Evolutionary conservation across 1,140 invertebrate species (phyloP).

Genomic region (Pygmarrhopalites habei): DNA sequence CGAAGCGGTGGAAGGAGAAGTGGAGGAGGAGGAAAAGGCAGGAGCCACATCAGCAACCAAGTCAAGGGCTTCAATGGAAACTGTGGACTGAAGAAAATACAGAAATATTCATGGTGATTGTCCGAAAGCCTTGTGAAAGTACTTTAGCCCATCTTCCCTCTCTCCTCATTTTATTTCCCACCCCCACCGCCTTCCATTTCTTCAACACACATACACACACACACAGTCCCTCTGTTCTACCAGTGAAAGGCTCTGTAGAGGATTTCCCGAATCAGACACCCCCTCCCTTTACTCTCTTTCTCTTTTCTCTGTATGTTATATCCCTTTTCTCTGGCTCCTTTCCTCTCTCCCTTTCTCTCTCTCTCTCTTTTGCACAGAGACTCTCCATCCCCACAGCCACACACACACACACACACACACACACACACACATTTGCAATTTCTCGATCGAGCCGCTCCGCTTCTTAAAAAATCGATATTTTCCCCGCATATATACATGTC

Average conservation of each 20-base stretch:
- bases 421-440: neutral
- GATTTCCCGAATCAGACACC: too few species aligned
- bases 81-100: too few species aligned
- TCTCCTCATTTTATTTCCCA: slow-evolving; percentile 28
- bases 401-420: neutral
- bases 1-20: neutral
- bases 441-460: neutral
- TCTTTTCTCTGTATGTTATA: neutral
- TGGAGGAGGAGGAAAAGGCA: neutral
- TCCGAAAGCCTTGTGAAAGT: slow-evolving; percentile 30
- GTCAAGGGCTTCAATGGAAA: neutral
- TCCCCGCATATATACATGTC: too few species aligned
- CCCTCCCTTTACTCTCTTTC: slow-evolving; percentile 4
- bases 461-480: neutral
- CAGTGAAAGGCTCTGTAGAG: too few species aligned
- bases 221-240: too few species aligned
- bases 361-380: neutral
- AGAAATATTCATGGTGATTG: slow-evolving; percentile 19
- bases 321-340: neutral
- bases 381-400: slow-evolving; percentile 12
- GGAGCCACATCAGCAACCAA: neutral
- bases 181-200: slow-evolving; percentile 21
- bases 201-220: slow-evolving; percentile 17
- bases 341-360: slow-evolving; percentile 9
- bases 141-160: slow-evolving; percentile 31